phyloP scores from a whole-genome alignment of 2,888 invertebrate species.

The Lutraria lutraria region DNA sequence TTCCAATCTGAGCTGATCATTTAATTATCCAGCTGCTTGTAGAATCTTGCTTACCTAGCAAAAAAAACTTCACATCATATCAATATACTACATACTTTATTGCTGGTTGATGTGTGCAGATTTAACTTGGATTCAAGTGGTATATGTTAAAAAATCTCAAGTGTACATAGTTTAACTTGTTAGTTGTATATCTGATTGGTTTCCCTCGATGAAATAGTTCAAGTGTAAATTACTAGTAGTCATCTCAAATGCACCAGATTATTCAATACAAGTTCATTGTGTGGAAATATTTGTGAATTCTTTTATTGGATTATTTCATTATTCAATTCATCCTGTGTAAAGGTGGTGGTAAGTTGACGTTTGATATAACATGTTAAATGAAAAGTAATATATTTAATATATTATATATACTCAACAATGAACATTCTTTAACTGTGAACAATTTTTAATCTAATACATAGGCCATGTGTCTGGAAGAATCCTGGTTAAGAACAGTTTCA shows the following conservation, averaged over 20 bases:
- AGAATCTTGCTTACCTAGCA: slow-evolving; percentile 19
- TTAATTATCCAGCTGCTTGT: slow-evolving; percentile 13
- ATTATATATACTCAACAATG: no score
- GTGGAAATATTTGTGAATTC: not conserved
- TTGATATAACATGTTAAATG: no score
- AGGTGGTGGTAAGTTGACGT: not conserved
- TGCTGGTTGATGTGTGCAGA: not conserved
- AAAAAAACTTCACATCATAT: not conserved
- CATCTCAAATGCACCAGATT: not conserved
- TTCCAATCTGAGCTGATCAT: slow-evolving; percentile 13
- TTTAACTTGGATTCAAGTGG: no score
- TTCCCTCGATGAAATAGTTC: not conserved
- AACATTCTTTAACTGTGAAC: no score
- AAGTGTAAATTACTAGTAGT: not conserved
- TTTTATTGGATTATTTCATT: not conserved
- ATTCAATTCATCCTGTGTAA: not conserved
- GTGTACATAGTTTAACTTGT: not conserved
- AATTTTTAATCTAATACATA: no score
- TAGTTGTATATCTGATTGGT: not conserved
- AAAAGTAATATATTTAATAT: no score
- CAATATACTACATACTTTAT: not conserved
- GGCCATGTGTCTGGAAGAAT: no score
- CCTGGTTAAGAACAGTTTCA: no score
- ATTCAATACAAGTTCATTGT: not conserved
- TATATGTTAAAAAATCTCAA: no score